Base-by-base conservation (phyloP, 2,888 invertebrate genomes). In the Temnothorax unifasciatus region DNA sequence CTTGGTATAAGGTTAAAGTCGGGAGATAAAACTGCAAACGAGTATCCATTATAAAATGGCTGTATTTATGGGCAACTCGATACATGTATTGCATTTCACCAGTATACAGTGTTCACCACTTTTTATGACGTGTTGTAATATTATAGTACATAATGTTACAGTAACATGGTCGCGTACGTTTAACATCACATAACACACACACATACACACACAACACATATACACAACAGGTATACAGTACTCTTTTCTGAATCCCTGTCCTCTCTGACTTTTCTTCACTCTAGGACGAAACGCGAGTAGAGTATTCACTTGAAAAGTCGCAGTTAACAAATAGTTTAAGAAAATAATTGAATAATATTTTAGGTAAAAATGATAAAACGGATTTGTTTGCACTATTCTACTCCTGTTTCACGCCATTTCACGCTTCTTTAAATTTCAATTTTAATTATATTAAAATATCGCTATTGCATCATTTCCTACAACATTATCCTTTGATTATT, bases 1-100 rank as follows among this genome's bases (percentile, higher is more conserved):
- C 18, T 61, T 44, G 15, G 44, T 15, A 15, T 1, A 25, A 15
- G 15, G 8, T 50, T 29, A 29, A 15, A 21, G 41, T 64, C 15
- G 8, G 34, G 44, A 47, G n/a, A 64, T 76, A 15, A n/a, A 77
- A 81, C 44, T 54, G 81, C 57, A 18, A 54, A 79, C 44, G 44
- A 84, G 41, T 38, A 82, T 93, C 94, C 94, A 94, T 94, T 94
- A 94, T 93, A 94, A 94, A 94, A 94, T 94, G 94, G 94, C 93
- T 94, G 93, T 94, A 94, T 94, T 94, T 94, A 93, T 91, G 93
- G 92, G 89, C 93, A 94, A 94, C 92, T 93, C 90, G 91, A 93
- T 94, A 94, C 93, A 94, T 93, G 91, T 94, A 93, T 93, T 93
- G 94, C 93, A 94, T 93, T 93, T 91, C 92, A 93, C 89, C 92